A percentile compares a stretch with the other conserved stretches of the same genome.
These are phyloP conservation scores for Spodoptera exigua DNA, from an alignment of 2,888 invertebrate genomes.

Conservation along the genomic window DNA sequence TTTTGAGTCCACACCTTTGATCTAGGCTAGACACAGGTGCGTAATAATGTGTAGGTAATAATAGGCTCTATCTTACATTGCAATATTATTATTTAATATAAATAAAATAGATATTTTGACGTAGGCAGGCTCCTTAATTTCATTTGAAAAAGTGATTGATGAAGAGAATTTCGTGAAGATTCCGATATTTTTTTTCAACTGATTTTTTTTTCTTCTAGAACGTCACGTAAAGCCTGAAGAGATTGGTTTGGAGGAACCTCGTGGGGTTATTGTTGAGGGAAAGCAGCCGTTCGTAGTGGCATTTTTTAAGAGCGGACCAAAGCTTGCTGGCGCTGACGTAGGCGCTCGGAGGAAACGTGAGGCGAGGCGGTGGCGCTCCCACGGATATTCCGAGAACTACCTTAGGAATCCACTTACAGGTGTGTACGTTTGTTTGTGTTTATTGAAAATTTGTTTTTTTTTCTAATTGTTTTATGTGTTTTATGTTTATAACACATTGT, in stretches of 20 bases:
- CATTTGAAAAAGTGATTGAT: no score
- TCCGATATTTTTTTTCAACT: no score
- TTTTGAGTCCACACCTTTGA: no score
- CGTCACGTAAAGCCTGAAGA: slow-evolving; percentile 95
- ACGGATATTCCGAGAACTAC: slow-evolving; percentile 87
- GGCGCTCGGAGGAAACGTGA: slow-evolving; percentile 89
- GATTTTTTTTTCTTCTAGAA: slow-evolving; percentile 79
- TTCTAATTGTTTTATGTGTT: slow-evolving; percentile 14
- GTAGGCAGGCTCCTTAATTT: no score
- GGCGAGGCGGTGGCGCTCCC: slow-evolving; percentile 88
- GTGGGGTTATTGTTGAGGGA: slow-evolving; percentile 90
- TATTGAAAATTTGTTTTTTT: no score
- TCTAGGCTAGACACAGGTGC: no score
- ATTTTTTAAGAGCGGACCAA: slow-evolving; percentile 92
- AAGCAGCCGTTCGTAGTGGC: slow-evolving; percentile 98
- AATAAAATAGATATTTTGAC: no score
- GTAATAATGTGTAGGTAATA: no score
- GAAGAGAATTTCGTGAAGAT: no score
- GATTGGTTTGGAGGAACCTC: slow-evolving; percentile 94
- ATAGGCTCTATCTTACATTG: no score
- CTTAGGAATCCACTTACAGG: slow-evolving; percentile 89
- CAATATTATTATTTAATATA: no score
- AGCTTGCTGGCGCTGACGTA: slow-evolving; percentile 84
- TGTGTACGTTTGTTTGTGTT: background rate
- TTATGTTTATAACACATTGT: no score